Percentiles rank a stretch among this genome's conserved stretches.
These are phyloP conservation scores for Parnassius smintheus DNA, from an alignment of 2,888 invertebrate genomes.

Conservation along the genomic window DNA sequence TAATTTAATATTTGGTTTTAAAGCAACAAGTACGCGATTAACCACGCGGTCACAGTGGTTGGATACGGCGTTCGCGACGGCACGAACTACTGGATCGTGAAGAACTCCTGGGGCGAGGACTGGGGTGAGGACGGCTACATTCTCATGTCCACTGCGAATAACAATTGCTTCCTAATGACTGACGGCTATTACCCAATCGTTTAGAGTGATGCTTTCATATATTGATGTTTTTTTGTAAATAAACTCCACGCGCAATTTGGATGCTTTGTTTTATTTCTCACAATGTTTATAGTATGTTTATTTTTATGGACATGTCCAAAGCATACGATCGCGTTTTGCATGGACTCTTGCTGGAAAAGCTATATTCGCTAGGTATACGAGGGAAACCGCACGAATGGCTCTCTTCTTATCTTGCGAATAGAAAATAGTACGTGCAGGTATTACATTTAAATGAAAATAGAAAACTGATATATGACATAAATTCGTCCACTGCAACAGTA, in stretches of 20 bases:
- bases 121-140: conserved; percentile 57
- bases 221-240: not conserved
- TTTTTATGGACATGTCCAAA: too few species aligned
- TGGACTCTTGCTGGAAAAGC: too few species aligned
- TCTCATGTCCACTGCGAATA: conserved; percentile 38
- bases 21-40: conserved; percentile 17
- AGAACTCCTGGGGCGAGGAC: conserved; percentile 54
- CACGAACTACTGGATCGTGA: conserved; percentile 51
- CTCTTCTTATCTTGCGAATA: too few species aligned
- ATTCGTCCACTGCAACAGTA: too few species aligned
- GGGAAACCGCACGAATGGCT: too few species aligned
- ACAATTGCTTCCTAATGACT: conserved; percentile 46
- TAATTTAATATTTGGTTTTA: not conserved
- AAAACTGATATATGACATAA: too few species aligned
- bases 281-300: not conserved
- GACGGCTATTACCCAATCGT: conserved; percentile 36
- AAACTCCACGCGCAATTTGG: not conserved
- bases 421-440: too few species aligned
- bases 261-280: not conserved
- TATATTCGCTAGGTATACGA: too few species aligned
- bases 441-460: too few species aligned
- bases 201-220: not conserved
- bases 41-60: conserved; percentile 49
- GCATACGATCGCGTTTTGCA: too few species aligned
- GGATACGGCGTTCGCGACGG: conserved; percentile 51